Percentiles rank a stretch among this genome's conserved stretches.
These are phyloP conservation scores for Philotrypesis tridentata DNA, from an alignment of 1,140 invertebrate species.

Conservation along the genomic window DNA sequence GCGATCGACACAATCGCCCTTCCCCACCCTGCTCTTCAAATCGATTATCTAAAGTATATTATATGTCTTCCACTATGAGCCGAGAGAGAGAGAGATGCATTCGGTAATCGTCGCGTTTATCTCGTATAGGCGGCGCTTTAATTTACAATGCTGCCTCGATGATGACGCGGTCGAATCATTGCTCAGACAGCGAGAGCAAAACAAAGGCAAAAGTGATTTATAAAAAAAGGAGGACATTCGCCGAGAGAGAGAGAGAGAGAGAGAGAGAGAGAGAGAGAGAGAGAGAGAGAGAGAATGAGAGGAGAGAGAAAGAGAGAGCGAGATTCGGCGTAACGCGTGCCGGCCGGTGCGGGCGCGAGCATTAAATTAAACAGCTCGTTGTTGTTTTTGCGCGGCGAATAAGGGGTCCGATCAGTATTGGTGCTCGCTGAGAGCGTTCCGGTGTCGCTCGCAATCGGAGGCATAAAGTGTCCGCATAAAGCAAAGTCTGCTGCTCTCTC, in stretches of 20 bases:
- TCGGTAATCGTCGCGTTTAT: conserved; percentile 21
- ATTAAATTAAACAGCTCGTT: conserved; percentile 68
- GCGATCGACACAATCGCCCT: background rate
- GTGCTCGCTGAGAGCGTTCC: conserved; percentile 70
- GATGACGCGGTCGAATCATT: background rate
- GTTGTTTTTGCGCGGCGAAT: conserved; percentile 61
- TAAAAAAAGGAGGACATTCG: background rate
- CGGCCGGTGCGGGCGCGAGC: conserved; percentile 55
- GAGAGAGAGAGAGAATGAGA: too few species aligned
- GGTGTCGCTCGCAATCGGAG: conserved; percentile 72
- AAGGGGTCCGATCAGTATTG: conserved; percentile 58
- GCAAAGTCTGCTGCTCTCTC: conserved; percentile 57
- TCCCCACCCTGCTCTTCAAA: too few species aligned
- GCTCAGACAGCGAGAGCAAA: background rate
- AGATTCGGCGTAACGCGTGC: conserved; percentile 54
- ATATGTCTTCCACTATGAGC: background rate
- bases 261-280: background rate
- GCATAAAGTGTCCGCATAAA: conserved; percentile 73
- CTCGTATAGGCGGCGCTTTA: conserved; percentile 12
- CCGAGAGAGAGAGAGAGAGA: background rate
- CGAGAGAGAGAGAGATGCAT: background rate
- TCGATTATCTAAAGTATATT: conserved; percentile 19
- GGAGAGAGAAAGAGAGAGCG: background rate
- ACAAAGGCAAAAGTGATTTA: background rate
- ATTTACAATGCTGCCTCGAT: background rate